phyloP scores from a whole-genome alignment of 2,797 vertebrate genomes.

The Arremon brunneinucha region DNA sequence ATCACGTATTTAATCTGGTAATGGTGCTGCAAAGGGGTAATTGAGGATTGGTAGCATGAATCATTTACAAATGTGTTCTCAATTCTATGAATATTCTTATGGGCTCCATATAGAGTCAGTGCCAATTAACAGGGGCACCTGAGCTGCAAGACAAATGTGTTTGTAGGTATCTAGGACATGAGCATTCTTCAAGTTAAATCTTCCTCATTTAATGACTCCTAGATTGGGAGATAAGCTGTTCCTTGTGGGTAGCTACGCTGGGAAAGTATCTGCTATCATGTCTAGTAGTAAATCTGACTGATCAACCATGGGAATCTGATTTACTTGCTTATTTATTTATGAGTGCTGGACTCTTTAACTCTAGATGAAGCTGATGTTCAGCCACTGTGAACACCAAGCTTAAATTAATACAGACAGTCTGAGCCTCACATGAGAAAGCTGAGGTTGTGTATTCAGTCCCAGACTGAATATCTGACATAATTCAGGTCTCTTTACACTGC shows the following conservation, averaged over 20 bases:
- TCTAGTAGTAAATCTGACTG: conserved; percentile 1
- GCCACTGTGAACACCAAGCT: neutral
- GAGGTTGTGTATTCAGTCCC: neutral
- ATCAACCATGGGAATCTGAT: neutral
- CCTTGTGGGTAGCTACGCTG: neutral
- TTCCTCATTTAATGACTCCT: neutral
- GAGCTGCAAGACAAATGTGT: neutral
- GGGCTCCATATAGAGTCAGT: neutral
- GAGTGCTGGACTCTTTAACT: neutral
- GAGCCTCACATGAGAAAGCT: neutral
- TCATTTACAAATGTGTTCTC: conserved; percentile 22
- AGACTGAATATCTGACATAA: neutral
- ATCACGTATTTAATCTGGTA: neutral
- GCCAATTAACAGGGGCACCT: conserved; percentile 9
- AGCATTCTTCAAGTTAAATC: neutral
- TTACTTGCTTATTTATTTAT: conserved; percentile 4
- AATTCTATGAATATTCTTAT: conserved; percentile 21
- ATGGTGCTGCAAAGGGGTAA: conserved; percentile 35
- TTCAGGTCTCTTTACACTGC: neutral
- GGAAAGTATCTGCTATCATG: neutral
- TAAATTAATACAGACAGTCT: neutral
- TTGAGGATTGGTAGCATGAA: neutral
- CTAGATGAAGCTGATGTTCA: neutral
- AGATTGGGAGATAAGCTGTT: neutral
- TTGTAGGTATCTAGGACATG: neutral